phyloP scores from a whole-genome alignment of 92 coral and sea anemone genomes.

The Paramuricea clavata region DNA sequence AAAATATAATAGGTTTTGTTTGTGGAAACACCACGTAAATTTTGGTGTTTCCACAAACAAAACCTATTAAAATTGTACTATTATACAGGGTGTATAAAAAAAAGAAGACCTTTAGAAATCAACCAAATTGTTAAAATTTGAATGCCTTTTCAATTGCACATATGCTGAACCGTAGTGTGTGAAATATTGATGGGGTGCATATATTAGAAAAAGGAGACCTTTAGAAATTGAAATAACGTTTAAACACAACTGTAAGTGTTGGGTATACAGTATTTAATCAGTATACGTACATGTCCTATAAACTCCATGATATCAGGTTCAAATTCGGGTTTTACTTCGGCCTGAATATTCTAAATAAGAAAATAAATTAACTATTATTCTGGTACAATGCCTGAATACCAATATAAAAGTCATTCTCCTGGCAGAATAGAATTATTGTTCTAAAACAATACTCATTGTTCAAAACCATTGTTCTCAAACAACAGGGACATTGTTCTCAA shows the following conservation, averaged over 20 bases:
- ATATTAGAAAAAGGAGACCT: too few relatives aligned
- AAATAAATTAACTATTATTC: background rate
- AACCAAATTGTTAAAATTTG: too few relatives aligned
- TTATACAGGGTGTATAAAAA: too few relatives aligned
- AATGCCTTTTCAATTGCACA: too few relatives aligned
- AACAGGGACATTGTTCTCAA: background rate
- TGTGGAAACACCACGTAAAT: too few relatives aligned
- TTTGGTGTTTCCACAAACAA: too few relatives aligned
- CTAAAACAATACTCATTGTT: background rate
- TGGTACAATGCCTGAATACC: background rate
- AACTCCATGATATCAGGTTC: slow-evolving; percentile 2
- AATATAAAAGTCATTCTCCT: background rate
- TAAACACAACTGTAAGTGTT: background rate
- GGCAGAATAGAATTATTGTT: background rate
- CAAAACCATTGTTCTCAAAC: background rate
- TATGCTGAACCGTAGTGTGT: too few relatives aligned
- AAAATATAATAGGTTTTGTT: too few relatives aligned
- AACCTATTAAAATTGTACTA: too few relatives aligned
- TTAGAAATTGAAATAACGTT: background rate
- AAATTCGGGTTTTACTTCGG: slow-evolving; percentile 22
- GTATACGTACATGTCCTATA: slow-evolving; percentile 19
- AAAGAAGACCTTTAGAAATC: too few relatives aligned
- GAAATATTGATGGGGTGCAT: too few relatives aligned
- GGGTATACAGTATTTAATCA: background rate
- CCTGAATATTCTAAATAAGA: background rate